A percentile compares a stretch with the other conserved stretches of the same genome.
Evolutionary conservation across 64 coral and sea anemone genomes (phyloP).

Genomic region (Dendronephthya gigantea): DNA sequence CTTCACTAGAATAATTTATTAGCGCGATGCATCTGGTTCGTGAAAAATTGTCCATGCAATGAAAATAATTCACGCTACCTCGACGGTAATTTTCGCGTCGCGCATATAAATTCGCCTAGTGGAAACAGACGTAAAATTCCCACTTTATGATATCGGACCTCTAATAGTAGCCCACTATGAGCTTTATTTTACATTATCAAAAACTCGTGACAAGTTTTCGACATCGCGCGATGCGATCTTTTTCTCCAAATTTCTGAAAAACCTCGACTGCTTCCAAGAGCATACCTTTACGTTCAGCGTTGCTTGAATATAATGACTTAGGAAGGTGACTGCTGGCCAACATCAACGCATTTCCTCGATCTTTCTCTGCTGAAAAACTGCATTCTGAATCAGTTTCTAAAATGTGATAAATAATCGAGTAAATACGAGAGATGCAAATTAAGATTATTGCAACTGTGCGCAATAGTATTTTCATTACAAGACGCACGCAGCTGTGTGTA

Average conservation of each 20-base stretch:
- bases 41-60: no score
- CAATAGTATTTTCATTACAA: no score
- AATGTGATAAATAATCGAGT: background rate
- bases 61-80: no score
- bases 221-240: conserved; percentile 4
- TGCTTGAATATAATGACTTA: background rate
- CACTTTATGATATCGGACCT: no score
- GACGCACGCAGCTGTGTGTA: background rate
- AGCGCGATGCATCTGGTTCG: no score
- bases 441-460: no score
- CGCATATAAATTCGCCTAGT: no score
- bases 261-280: background rate
- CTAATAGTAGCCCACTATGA: no score
- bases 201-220: background rate
- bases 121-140: no score
- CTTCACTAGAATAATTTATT: no score
- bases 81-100: no score
- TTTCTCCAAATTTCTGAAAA: background rate
- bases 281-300: background rate
- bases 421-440: background rate
- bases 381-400: background rate
- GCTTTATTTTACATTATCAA: background rate
- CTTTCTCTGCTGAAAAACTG: background rate
- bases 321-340: background rate
- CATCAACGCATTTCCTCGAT: background rate